Percentiles rank a stretch among this genome's conserved stretches.
Evolutionary conservation across 1,140 invertebrate genomes (phyloP).

Genomic region (Drosophila lacertosa): DNA sequence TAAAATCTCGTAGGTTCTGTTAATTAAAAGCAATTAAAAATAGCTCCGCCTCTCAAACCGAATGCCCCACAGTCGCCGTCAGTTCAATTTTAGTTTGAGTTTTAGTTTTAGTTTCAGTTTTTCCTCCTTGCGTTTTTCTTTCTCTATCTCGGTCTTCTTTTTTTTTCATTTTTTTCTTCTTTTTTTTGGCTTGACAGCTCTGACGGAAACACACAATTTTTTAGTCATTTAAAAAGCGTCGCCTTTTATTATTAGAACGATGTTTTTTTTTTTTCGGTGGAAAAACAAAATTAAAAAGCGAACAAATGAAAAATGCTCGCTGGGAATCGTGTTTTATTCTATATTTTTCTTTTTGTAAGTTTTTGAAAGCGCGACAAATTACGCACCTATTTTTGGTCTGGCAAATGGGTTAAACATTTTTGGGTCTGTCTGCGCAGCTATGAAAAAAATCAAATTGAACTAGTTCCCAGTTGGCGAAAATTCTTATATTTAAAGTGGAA

Average conservation of each 20-base stretch:
- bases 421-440: constrained; percentile 16
- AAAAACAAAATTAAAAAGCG: constrained; percentile 19
- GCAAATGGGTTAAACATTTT: constrained; percentile 43
- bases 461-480: not conserved
- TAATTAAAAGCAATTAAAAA: constrained; percentile 82
- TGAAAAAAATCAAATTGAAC: constrained; percentile 17
- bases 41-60: constrained; percentile 55
- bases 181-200: constrained; percentile 53
- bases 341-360: constrained; percentile 17
- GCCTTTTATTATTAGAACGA: constrained; percentile 64
- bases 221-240: constrained; percentile 68
- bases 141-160: not conserved
- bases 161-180: not conserved
- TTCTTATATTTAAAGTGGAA: not conserved
- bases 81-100: constrained; percentile 7
- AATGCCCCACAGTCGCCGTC: constrained; percentile 52
- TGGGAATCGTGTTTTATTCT: constrained; percentile 10
- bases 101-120: constrained; percentile 19
- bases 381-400: constrained; percentile 34
- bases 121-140: not conserved
- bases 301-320: constrained; percentile 18
- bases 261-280: constrained; percentile 46
- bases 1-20: constrained; percentile 65
- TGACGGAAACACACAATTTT: constrained; percentile 67
- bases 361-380: constrained; percentile 37